Percentiles rank a stretch among this genome's conserved stretches.
Conservation (phyloP, 1,140 invertebrate species). For the Heliconius congener region DNA sequence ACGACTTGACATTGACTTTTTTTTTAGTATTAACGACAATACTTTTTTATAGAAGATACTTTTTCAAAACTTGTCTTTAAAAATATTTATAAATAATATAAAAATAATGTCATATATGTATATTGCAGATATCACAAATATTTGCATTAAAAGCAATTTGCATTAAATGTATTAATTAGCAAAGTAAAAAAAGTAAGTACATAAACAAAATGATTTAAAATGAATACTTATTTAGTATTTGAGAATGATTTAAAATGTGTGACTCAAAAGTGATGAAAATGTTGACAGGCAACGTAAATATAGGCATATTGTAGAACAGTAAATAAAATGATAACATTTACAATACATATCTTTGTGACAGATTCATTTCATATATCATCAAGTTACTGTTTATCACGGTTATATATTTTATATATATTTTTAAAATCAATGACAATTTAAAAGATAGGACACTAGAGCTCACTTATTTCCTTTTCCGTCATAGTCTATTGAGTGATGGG, state of each 20-base stretch:
- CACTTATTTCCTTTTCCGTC: not conserved
- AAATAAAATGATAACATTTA: slow-evolving; percentile 3
- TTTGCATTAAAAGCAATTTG: too few species aligned
- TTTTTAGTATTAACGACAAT: too few species aligned
- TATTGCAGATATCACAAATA: too few species aligned
- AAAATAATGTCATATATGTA: too few species aligned
- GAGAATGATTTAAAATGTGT: not conserved
- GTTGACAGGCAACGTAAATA: not conserved
- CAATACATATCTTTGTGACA: not conserved
- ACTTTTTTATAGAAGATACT: too few species aligned
- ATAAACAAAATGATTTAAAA: not conserved
- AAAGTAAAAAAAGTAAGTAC: not conserved
- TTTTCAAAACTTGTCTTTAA: too few species aligned
- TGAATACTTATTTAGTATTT: not conserved
- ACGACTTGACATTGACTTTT: too few species aligned
- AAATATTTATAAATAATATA: too few species aligned
- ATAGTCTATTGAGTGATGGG: not conserved
- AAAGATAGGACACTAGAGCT: not conserved
- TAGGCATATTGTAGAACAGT: not conserved
- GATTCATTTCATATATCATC: not conserved
- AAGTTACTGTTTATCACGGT: not conserved
- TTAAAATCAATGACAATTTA: not conserved
- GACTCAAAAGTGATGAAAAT: not conserved
- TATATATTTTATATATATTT: not conserved
- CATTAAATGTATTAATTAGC: too few species aligned